Conservation (phyloP, 2,888 invertebrate genomes). For the Metacarcinus magister region DNA sequence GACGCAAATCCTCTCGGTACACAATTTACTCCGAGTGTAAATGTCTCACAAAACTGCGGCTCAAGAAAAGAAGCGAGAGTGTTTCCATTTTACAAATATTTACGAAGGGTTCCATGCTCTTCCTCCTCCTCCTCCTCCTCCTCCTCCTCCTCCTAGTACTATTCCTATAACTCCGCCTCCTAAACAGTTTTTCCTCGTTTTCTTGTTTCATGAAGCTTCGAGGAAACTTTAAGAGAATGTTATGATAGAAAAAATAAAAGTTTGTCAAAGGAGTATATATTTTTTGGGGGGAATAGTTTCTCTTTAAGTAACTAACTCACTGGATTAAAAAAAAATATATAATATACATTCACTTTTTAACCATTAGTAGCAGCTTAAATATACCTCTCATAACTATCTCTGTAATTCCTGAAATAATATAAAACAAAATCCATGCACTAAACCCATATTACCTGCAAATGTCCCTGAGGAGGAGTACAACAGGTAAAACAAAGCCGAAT, state of each 20-base stretch:
- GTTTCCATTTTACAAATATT: slow-evolving; percentile 44
- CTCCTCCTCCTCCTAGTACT: background rate
- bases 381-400: too few relatives aligned
- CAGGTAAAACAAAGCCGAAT: background rate
- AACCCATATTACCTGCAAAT: background rate
- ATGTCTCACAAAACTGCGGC: slow-evolving; percentile 42
- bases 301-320: too few relatives aligned
- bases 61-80: slow-evolving; percentile 34
- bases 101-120: background rate
- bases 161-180: background rate
- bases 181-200: background rate
- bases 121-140: background rate
- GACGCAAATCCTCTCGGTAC: slow-evolving; percentile 18
- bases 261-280: too few relatives aligned
- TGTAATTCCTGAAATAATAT: too few relatives aligned
- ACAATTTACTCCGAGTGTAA: slow-evolving; percentile 34
- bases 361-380: too few relatives aligned
- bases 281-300: background rate
- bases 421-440: background rate
- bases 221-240: background rate
- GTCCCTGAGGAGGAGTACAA: background rate
- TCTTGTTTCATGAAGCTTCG: background rate
- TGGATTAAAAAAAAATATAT: too few relatives aligned
- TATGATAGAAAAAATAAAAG: background rate
- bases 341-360: too few relatives aligned